A percentile compares a stretch with the other conserved stretches of the same genome.
Evolutionary conservation across 1,140 invertebrate genomes (phyloP).

Genomic region (Holotrichia oblita): DNA sequence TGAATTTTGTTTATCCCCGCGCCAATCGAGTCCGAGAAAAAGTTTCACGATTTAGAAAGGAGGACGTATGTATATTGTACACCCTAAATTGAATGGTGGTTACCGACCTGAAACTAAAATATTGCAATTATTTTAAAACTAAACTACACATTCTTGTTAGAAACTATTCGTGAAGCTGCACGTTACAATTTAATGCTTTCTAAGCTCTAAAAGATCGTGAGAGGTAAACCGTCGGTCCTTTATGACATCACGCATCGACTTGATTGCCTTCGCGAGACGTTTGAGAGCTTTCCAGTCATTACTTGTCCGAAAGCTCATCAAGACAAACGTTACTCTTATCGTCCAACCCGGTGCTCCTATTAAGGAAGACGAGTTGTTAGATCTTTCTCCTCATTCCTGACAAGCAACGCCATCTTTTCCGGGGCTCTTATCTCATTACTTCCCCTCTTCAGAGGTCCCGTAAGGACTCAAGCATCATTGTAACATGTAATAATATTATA

Average conservation of each 20-base stretch:
- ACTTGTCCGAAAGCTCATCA: slow-evolving; percentile 19
- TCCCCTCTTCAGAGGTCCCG: not conserved
- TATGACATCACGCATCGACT: slow-evolving; percentile 52
- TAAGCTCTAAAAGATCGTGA: not conserved
- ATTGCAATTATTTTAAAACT: too few relatives aligned
- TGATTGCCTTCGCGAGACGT: slow-evolving; percentile 46
- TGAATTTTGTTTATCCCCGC: slow-evolving; percentile 28
- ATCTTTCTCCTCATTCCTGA: not conserved
- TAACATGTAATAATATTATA: not conserved
- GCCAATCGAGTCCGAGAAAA: slow-evolving; percentile 17
- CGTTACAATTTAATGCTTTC: slow-evolving; percentile 1
- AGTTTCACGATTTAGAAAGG: slow-evolving; percentile 14
- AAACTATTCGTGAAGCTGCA: slow-evolving; percentile 6
- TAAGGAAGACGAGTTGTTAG: slow-evolving; percentile 6
- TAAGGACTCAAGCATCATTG: not conserved
- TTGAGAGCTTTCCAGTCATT: slow-evolving; percentile 16
- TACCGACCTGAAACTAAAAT: too few relatives aligned
- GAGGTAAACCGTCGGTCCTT: slow-evolving; percentile 40
- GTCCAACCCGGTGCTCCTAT: not conserved
- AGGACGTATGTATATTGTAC: not conserved
- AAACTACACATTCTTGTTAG: slow-evolving; percentile 12
- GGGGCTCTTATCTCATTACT: not conserved
- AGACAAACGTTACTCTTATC: slow-evolving; percentile 16
- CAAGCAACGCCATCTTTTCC: not conserved
- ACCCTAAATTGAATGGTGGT: too few relatives aligned